A percentile compares a stretch with the other conserved stretches of the same genome.
Conservation (phyloP, 2,113 vertebrate genomes). For the Megatriorchis doriae region DNA sequence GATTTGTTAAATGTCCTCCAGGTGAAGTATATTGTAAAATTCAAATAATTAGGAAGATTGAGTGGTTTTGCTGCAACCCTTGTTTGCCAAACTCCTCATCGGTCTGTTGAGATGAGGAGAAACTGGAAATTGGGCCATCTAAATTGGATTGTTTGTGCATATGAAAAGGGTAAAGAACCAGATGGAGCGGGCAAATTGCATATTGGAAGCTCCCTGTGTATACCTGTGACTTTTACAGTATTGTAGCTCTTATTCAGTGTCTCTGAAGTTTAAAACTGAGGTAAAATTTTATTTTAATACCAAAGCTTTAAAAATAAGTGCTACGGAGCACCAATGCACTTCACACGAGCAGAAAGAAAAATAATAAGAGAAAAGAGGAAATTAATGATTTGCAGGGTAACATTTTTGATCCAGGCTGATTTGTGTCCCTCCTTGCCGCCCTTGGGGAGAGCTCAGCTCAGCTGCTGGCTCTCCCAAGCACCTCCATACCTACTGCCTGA, state of each 20-base stretch:
- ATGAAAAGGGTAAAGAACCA: not conserved
- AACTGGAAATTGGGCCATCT: not conserved
- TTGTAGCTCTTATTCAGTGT: not conserved
- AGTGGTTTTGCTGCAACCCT: not conserved
- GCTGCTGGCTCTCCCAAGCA: accelerated
- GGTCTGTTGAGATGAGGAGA: not conserved
- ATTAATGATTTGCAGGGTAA: not conserved
- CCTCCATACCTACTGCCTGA: not conserved
- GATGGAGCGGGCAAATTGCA: not conserved
- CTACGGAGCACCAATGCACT: not conserved
- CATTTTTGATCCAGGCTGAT: not conserved
- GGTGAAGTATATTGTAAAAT: not conserved
- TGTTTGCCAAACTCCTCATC: not conserved
- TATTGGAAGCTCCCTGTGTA: not conserved
- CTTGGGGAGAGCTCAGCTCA: no score
- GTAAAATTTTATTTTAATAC: not conserved
- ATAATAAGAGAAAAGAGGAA: not conserved
- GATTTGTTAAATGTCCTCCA: not conserved
- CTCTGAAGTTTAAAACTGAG: not conserved
- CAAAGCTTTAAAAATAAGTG: not conserved
- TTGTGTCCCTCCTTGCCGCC: not conserved
- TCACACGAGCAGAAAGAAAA: not conserved
- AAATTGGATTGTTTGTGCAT: not conserved
- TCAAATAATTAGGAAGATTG: not conserved
- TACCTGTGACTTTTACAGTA: not conserved